These are phyloP conservation scores for Lithobius niger DNA, from an alignment of 1,140 invertebrate genomes.

Conservation along the genomic window DNA sequence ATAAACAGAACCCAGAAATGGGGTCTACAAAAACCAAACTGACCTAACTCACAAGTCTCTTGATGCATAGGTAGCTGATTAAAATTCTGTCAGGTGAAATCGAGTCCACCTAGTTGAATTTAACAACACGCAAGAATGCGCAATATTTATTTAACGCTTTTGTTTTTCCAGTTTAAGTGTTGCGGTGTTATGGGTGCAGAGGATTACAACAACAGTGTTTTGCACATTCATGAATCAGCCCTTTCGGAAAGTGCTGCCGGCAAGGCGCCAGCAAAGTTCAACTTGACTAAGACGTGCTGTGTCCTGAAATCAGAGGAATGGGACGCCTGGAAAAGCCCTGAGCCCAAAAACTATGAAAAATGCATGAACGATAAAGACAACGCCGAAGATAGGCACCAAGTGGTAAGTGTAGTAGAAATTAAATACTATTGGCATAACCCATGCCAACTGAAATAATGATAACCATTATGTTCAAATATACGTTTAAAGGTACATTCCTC, in stretches of 20 bases:
- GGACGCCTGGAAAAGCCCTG: slow-evolving; percentile 35
- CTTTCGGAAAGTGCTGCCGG: too few relatives aligned
- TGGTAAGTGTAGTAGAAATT: too few relatives aligned
- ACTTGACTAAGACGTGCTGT: slow-evolving; percentile 38
- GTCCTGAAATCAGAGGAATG: slow-evolving; percentile 34
- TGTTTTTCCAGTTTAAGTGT: slow-evolving; percentile 39
- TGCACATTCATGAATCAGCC: too few relatives aligned
- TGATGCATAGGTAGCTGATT: too few relatives aligned
- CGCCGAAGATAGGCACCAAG: not conserved
- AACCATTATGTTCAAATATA: not conserved
- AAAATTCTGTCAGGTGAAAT: too few relatives aligned
- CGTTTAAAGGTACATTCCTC: too few relatives aligned
- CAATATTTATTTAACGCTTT: not conserved
- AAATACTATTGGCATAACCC: not conserved
- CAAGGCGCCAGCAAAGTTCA: too few relatives aligned
- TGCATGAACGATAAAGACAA: slow-evolving; percentile 27
- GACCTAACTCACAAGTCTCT: too few relatives aligned
- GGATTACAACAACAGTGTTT: slow-evolving; percentile 38
- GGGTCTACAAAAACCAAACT: too few relatives aligned
- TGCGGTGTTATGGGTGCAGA: slow-evolving; percentile 38
- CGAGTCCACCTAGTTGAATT: not conserved
- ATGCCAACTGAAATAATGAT: not conserved
- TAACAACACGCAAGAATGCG: slow-evolving; percentile 1
- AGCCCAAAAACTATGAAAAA: slow-evolving; percentile 30
- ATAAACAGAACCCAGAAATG: too few relatives aligned